These are phyloP conservation scores for Papilio helenus DNA, from an alignment of 1,140 invertebrate species.

Conservation along the genomic window DNA sequence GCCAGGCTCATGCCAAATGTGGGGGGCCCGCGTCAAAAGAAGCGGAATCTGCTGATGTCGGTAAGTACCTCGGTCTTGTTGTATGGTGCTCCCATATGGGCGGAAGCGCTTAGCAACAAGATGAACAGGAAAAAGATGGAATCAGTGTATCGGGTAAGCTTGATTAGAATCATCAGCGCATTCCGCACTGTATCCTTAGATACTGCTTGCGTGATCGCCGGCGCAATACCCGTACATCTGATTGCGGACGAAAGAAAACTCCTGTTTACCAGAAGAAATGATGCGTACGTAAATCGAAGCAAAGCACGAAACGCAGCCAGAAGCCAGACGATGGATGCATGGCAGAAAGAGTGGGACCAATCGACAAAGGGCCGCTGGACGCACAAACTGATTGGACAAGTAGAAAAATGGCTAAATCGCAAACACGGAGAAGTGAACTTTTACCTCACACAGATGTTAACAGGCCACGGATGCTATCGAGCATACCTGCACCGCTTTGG, in stretches of 20 bases:
- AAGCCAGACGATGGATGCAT: too few species aligned
- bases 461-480: neutral
- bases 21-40: neutral
- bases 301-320: too few species aligned
- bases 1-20: constrained; percentile 7
- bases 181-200: neutral
- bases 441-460: neutral
- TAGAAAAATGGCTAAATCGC: neutral
- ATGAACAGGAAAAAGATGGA: neutral
- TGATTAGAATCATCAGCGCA: neutral
- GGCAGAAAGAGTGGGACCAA: neutral
- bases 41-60: constrained; percentile 1
- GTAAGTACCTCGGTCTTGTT: neutral
- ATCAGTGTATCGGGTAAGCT: neutral
- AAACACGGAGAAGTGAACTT: neutral
- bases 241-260: constrained; percentile 1
- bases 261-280: neutral
- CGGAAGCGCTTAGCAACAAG: neutral
- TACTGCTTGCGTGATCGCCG: constrained; percentile 2
- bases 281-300: too few species aligned
- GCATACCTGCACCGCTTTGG: neutral
- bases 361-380: neutral
- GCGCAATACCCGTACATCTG: neutral
- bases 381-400: neutral
- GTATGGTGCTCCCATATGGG: neutral